Base-by-base conservation (phyloP, 2,888 invertebrate species). In the Melieria omissa region DNA sequence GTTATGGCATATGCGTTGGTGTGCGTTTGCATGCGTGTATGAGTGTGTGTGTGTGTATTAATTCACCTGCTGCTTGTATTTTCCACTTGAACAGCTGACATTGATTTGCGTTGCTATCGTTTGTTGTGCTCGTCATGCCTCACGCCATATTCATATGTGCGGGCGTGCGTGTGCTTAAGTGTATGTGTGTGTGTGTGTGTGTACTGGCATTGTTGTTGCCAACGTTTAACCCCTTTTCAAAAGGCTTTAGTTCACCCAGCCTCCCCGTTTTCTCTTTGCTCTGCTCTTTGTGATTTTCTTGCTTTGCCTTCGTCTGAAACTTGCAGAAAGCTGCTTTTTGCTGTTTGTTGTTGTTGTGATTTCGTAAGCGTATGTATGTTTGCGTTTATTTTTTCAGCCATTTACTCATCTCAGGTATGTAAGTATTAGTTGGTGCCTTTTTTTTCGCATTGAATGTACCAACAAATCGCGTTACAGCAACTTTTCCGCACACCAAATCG, bases 11-110 rank as follows among this genome's bases (percentile, higher is more conserved):
- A 9, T 52, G 9, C 12, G 52, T 52, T 5, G 4, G 5, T 58
- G 46, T 42, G 42, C 4, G 14, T 67, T 4, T 67, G 49, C 41
- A n/a, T 58, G n/a, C n/a, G 29, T 54, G 49, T 49, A 49, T 52
- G 52, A 5, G 52, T 52, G 4, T 52, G 14, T 52, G 49, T 12
- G 12, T 49, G 49, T 49, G 3, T 12, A 3, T 14, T 14, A 52
- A 5, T 12, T 52, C 14, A 14, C 12, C 52, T n/a, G 52, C 52
- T 52, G 52, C 14, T 52, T 5, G n/a, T 14, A 12, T 52, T 52
- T 52, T 52, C 52, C 52, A 6, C 9, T 52, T 52, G 6, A 5
- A n/a, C 5, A n/a, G 12, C 12, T 12, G 9, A 49, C 12, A 49
- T 10, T 12, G 5, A 52, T 52, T 12, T 52, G 52, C 52, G 12